Evolutionary conservation across 2,113 vertebrate genomes (phyloP).

Genomic region (Camelus dromedarius): DNA sequence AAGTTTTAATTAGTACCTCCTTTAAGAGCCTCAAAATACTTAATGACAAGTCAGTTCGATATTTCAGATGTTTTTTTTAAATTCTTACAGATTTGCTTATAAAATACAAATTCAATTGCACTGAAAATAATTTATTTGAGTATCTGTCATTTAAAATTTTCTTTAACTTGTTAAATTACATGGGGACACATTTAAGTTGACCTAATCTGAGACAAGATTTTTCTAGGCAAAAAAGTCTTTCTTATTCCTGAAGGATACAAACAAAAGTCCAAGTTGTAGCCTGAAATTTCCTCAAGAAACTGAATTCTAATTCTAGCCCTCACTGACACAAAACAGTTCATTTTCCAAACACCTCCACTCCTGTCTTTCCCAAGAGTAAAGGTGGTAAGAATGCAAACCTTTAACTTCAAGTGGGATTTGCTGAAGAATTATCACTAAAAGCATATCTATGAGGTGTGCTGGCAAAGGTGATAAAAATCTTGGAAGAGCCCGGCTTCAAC

Average conservation of each 20-base stretch:
- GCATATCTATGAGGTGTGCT: not conserved
- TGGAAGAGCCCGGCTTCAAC: not conserved
- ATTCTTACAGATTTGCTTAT: constrained; percentile 9
- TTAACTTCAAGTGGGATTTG: not conserved
- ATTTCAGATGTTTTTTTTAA: not conserved
- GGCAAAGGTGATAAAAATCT: not conserved
- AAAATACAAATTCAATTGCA: not conserved
- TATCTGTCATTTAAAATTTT: not conserved
- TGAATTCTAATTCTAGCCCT: constrained; percentile 33
- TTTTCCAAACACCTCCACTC: not conserved
- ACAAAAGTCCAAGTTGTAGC: not conserved
- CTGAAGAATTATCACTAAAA: constrained; percentile 6
- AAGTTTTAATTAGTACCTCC: not conserved
- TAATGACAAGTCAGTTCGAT: constrained; percentile 14
- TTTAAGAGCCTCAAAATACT: not conserved
- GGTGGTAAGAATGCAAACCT: not conserved
- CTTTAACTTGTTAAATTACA: not conserved
- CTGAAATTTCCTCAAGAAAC: constrained; percentile 36
- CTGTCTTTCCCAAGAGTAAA: not conserved
- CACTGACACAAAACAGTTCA: not conserved
- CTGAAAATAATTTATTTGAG: constrained; percentile 42
- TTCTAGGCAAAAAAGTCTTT: constrained; percentile 46
- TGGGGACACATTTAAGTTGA: constrained; percentile 3
- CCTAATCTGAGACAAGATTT: not conserved
- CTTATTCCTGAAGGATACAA: not conserved